A percentile compares a stretch with the other conserved stretches of the same genome.
Evolutionary conservation across 2,797 vertebrate genomes (phyloP).

Genomic region (Triplophysa bombifrons): DNA sequence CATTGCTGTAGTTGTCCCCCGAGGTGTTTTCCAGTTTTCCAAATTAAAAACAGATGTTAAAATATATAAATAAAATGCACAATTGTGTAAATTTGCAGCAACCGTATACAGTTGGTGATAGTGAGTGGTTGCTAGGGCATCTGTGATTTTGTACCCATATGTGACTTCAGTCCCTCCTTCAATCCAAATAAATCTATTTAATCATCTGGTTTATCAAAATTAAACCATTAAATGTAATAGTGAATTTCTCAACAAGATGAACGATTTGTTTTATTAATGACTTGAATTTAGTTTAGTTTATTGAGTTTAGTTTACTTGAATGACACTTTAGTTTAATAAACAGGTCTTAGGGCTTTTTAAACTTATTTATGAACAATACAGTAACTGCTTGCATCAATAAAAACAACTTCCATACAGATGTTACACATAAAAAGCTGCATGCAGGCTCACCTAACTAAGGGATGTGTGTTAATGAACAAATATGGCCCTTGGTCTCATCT

Average conservation of each 20-base stretch:
- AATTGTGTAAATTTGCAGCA: neutral
- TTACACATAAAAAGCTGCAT: neutral
- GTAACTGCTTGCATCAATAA: neutral
- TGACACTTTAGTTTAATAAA: neutral
- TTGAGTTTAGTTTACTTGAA: no score
- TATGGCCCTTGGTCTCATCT: constrained; percentile 76
- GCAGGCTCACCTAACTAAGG: constrained; percentile 49
- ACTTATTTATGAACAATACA: neutral
- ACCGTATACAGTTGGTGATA: neutral
- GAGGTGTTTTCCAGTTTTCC: constrained; percentile 77
- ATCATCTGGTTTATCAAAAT: no score
- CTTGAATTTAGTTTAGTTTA: no score
- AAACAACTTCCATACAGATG: neutral
- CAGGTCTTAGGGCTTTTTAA: neutral
- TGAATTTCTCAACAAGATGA: neutral
- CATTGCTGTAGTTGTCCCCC: constrained; percentile 90
- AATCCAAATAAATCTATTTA: no score
- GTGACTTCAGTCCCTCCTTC: neutral
- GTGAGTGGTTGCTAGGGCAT: neutral
- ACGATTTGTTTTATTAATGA: neutral
- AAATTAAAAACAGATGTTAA: no score
- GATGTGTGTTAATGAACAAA: constrained; percentile 78
- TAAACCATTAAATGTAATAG: no score
- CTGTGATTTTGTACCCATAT: neutral
- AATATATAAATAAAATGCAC: no score